phyloP scores from a whole-genome alignment of 2,113 vertebrate species.

The Urocynchramus pylzowi region DNA sequence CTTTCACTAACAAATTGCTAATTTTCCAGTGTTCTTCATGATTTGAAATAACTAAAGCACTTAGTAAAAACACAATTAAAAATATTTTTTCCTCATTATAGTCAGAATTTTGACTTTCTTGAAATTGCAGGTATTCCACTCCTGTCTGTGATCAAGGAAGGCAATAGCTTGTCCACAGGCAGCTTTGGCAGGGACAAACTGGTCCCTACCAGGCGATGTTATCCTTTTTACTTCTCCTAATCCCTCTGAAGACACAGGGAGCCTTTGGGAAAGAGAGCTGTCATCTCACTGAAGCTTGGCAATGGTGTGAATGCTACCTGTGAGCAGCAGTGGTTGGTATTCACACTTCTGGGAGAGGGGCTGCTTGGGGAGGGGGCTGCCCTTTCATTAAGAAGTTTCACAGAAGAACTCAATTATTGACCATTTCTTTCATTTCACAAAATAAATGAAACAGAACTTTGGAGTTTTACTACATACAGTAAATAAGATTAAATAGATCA shows the following conservation, averaged over 20 bases:
- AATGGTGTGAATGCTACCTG: background rate
- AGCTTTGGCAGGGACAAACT: background rate
- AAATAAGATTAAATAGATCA: background rate
- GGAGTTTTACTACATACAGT: background rate
- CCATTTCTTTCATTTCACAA: background rate
- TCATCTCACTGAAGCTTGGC: background rate
- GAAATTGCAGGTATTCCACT: background rate
- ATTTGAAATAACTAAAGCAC: background rate
- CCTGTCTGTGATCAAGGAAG: accelerated
- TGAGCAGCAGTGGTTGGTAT: background rate
- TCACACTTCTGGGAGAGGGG: background rate
- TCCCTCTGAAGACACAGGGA: background rate
- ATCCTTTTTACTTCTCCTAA: background rate
- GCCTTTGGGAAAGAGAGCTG: background rate
- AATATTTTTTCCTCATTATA: background rate
- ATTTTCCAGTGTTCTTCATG: background rate
- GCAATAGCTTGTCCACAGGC: background rate
- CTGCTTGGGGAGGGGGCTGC: background rate
- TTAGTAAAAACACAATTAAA: background rate
- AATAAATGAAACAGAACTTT: background rate
- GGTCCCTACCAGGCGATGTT: background rate
- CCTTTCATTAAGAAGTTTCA: background rate
- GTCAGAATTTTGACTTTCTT: background rate
- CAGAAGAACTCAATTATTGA: background rate
- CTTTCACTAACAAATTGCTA: background rate